Evolutionary conservation across 2,797 vertebrate genomes (phyloP), one percentile per base, ranked within the genome.

Genomic region (Muscicapa striata): DNA sequence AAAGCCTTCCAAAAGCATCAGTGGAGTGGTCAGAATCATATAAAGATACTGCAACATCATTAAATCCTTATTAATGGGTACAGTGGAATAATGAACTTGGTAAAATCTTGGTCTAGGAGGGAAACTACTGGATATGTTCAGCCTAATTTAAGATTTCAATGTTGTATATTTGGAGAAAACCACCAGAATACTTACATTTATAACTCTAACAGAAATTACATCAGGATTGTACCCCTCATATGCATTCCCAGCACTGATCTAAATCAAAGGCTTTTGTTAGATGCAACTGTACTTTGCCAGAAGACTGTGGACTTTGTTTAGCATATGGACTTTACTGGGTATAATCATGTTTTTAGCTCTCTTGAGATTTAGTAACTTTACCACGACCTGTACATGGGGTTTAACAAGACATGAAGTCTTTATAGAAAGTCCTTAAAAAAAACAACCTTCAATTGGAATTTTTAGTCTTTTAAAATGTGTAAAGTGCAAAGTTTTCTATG

Each of bases 1-100:
- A 41, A 90, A 62, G 51, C 15, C 82, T 74, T 62, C 12, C 19
- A 66, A 92, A 78, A 94, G 13, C 24, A 36, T 82, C 79, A 62
- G 66, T 46, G 54, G 41, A 84, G 34, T 2, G 0, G 43, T 21
- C 81, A 55, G 2, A 9, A 85, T 57, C 36, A 59, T 29, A 58
- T 6, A 12, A 69, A 62, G 38, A 62, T 45, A 84, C 68, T 58
- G 32, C 54, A 74, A 83, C 20, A 52, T 59, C 67, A 70, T 68
- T 52, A 85, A 68, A 92, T 48, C 36, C n/a, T 51, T 75, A 29
- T 29, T 87, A 85, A 52, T 18, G 9, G 22, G 6, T 68, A 54
- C 13, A 72, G 46, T 34, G 43, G 36, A 89, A 80, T 11, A 49
- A 72, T 21, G 5, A 84, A 86, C 51, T 82, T 73, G 8, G 2